These are phyloP conservation scores for Netta rufina DNA, from an alignment of 2,797 vertebrate genomes.

Conservation along the genomic window DNA sequence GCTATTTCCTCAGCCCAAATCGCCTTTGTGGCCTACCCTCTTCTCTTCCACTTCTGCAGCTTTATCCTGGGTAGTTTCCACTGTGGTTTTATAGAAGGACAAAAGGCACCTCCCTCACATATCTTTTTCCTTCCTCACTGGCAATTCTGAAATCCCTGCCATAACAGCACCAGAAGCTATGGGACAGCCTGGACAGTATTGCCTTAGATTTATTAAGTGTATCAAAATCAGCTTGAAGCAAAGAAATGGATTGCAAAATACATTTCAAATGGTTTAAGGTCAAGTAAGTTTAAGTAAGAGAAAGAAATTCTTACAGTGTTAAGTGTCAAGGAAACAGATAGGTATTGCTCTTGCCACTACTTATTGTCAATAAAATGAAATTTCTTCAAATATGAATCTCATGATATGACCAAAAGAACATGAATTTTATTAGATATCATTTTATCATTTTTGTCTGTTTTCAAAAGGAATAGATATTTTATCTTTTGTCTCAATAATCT, in stretches of 20 bases:
- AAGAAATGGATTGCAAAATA: neutral
- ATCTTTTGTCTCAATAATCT: neutral
- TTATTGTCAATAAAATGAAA: neutral
- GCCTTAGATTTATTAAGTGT: neutral
- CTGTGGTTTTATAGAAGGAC: neutral
- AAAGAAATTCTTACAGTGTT: neutral
- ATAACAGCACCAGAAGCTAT: neutral
- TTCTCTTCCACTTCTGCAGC: neutral
- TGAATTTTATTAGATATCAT: neutral
- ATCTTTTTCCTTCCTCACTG: neutral
- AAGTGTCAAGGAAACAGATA: neutral
- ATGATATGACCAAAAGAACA: neutral
- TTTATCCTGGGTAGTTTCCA: neutral
- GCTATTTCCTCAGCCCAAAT: neutral
- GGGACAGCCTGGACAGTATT: neutral
- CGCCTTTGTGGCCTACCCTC: neutral
- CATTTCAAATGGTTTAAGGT: neutral
- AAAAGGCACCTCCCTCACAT: neutral
- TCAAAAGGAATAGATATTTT: neutral
- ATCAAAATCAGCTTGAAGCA: neutral
- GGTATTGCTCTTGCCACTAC: neutral
- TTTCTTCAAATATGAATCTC: neutral
- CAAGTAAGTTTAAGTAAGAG: neutral
- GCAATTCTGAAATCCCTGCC: neutral
- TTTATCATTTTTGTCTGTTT: neutral